Conservation (phyloP, 1,140 invertebrate species). For the Cyclargus thomasi region DNA sequence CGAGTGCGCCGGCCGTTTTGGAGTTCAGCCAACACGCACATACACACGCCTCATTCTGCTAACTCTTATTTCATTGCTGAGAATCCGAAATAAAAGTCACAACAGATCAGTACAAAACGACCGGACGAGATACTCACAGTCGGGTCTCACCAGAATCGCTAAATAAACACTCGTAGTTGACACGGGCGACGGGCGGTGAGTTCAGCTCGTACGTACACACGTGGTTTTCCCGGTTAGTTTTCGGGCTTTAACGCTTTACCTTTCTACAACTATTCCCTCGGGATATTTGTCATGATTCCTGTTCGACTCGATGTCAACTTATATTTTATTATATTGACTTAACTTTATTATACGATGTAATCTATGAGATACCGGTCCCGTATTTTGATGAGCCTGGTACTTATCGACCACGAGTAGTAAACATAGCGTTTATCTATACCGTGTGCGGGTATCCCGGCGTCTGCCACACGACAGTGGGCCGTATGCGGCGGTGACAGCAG, state of each 20-base stretch:
- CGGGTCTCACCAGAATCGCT: not conserved
- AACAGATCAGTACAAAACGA: too few relatives aligned
- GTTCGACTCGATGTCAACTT: too few relatives aligned
- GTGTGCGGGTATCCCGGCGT: too few relatives aligned
- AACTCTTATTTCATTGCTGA: conserved; percentile 7
- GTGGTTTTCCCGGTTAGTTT: too few relatives aligned
- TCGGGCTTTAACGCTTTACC: not conserved
- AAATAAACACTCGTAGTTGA: not conserved
- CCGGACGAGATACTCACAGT: too few relatives aligned
- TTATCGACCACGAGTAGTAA: not conserved
- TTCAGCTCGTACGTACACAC: too few relatives aligned
- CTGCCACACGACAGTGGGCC: not conserved
- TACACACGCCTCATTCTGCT: not conserved
- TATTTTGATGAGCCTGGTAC: not conserved
- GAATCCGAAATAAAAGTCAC: not conserved
- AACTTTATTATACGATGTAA: not conserved
- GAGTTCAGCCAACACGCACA: not conserved
- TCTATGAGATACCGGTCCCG: not conserved
- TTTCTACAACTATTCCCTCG: not conserved
- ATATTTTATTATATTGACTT: too few relatives aligned
- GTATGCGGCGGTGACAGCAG: not conserved
- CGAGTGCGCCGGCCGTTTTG: not conserved
- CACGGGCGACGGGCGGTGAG: too few relatives aligned
- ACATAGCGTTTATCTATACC: not conserved
- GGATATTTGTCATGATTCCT: not conserved